Conservation (phyloP, 2,113 vertebrate genomes). For the Ancistrus triradiatus region DNA sequence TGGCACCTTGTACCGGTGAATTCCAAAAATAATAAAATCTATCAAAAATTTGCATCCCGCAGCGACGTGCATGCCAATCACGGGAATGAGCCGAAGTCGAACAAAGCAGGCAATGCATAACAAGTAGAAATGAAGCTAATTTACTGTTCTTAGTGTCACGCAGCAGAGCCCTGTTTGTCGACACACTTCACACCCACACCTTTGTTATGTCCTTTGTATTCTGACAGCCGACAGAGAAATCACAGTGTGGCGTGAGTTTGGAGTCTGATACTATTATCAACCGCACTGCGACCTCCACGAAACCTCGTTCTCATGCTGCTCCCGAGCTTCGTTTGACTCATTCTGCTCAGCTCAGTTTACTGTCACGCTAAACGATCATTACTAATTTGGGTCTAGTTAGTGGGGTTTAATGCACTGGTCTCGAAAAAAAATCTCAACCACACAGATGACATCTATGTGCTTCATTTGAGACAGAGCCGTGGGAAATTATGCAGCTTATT, state of each 20-base stretch:
- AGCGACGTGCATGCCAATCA: neutral
- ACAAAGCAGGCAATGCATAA: conserved; percentile 1
- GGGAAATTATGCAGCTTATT: conserved; percentile 3
- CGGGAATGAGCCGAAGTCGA: conserved; percentile 16
- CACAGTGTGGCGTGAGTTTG: conserved; percentile 7
- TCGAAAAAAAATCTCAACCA: conserved; percentile 38
- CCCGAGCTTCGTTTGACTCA: conserved; percentile 33
- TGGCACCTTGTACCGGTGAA: too few relatives aligned
- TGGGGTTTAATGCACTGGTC: conserved; percentile 44
- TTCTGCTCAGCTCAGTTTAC: conserved; percentile 42
- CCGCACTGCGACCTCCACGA: conserved; percentile 33
- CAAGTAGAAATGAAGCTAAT: conserved; percentile 4
- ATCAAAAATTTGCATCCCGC: too few relatives aligned
- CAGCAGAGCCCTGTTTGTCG: neutral
- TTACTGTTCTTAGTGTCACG: conserved; percentile 21
- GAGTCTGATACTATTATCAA: conserved; percentile 35
- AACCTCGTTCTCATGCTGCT: conserved; percentile 47
- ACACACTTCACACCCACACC: neutral
- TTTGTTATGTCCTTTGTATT: neutral
- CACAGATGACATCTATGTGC: conserved; percentile 28
- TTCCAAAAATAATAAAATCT: too few relatives aligned
- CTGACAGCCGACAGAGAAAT: conserved; percentile 9
- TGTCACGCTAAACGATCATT: conserved; percentile 50
- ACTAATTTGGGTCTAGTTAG: conserved; percentile 50
- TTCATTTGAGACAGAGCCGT: conserved; percentile 19